Conservation (phyloP, 2,113 vertebrate species). For the Gobius niger region DNA sequence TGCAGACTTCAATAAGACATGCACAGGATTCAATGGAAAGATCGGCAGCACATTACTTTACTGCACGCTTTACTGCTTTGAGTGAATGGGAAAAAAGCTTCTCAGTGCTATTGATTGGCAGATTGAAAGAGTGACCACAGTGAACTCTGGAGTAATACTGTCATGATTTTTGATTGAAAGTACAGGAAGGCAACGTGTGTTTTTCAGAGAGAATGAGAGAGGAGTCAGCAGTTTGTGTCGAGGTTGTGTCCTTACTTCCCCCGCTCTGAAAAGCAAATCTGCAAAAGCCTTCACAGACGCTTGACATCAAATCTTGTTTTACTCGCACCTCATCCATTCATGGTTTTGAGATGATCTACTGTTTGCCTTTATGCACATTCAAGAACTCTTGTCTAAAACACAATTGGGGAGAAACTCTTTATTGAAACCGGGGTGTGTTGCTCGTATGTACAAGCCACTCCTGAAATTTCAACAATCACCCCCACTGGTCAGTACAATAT, state of each 20-base stretch:
- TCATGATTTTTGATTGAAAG: constrained; percentile 41
- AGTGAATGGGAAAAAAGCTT: neutral
- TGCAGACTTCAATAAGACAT: too few relatives aligned
- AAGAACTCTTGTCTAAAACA: too few relatives aligned
- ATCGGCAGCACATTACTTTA: too few relatives aligned
- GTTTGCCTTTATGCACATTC: too few relatives aligned
- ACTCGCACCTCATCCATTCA: neutral
- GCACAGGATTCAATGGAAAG: too few relatives aligned
- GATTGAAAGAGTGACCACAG: constrained; percentile 9
- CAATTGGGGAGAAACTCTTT: too few relatives aligned
- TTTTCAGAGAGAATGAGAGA: constrained; percentile 24
- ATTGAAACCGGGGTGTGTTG: too few relatives aligned
- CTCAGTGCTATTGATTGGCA: neutral
- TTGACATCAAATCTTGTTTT: neutral
- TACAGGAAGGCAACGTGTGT: constrained; percentile 51
- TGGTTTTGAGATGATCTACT: neutral
- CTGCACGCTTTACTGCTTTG: too few relatives aligned
- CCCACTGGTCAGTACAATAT: too few relatives aligned
- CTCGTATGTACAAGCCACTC: too few relatives aligned
- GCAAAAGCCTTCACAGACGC: neutral
- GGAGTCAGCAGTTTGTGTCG: constrained; percentile 61
- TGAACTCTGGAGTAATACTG: constrained; percentile 43
- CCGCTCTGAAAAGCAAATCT: neutral
- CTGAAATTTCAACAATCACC: too few relatives aligned
- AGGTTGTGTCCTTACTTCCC: constrained; percentile 32